Conservation (phyloP, 2,113 vertebrate species). For the Pollimyrus isidori region DNA sequence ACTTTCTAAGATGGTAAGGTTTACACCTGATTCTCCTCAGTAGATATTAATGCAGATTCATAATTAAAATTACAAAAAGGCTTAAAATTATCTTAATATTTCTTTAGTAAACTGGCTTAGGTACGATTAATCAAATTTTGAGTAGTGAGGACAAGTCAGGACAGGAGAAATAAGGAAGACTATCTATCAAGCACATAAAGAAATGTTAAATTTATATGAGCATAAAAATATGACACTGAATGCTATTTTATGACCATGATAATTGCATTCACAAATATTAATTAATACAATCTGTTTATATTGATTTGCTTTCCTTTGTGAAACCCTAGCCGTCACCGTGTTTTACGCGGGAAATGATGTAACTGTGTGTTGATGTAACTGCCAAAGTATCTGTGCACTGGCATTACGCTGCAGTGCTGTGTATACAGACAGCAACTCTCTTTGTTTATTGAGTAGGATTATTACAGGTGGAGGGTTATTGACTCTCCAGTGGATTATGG, state of each 20-base stretch:
- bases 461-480: neutral
- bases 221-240: neutral
- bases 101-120: neutral
- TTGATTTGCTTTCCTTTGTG: neutral
- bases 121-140: neutral
- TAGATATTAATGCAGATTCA: neutral
- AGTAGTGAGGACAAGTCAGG: neutral
- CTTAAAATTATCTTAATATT: neutral
- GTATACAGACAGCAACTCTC: neutral
- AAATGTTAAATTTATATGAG: neutral
- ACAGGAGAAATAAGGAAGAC: neutral
- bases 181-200: neutral
- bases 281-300: neutral
- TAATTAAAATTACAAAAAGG: neutral
- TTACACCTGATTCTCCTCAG: neutral
- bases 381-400: neutral
- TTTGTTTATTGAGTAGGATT: neutral
- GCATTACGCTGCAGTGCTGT: neutral
- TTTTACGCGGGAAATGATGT: neutral
- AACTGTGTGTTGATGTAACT: neutral
- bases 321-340: neutral
- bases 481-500: neutral
- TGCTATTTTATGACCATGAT: neutral
- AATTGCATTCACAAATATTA: neutral
- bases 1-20: slow-evolving; percentile 25